Base-by-base conservation (phyloP, 1,140 invertebrate species). In the Himalopsyche phryganea region DNA sequence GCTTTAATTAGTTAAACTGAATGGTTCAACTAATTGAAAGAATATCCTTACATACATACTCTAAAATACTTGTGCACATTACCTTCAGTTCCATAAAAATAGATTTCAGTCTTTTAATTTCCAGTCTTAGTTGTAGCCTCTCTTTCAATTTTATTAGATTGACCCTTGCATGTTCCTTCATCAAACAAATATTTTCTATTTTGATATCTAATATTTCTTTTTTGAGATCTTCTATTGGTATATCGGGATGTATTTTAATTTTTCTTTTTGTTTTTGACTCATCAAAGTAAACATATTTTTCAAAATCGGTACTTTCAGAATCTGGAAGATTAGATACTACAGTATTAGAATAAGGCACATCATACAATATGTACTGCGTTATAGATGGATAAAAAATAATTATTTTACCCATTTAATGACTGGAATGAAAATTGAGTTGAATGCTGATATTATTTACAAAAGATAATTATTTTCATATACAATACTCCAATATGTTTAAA, bases 231-330 rank as follows among this genome's bases (percentile, higher is more conserved):
- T 53, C 50, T 6, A 54, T 42, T 1, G 46, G 45, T 17, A 62
- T 32, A 33, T 58, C n/a, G 2, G 38, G 19, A 45, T 32, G 11
- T 4, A 62, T 9, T 46, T 62, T 62, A 1, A 62, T 19, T 47
- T 62, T 62, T 38, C 55, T 17, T 54, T 62, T 62, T 6, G 55
- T 58, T 50, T 58, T 62, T 15, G 38, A 50, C 20, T 62, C 60
- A 19, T 62, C 60, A 40, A 62, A 62, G 44, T 58, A 62, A 14
- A 44, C 18, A 33, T 62, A 62, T 33, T 58, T 62, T 58, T 62
- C 60, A 55, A 62, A 62, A 50, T 62, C 60, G 11, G 35, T 42
- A 32, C 60, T 62, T 46, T 62, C 60, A 6, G 60, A 54, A 55
- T 41, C 60, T 62, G 17, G 9, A 42, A 57, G 36, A 46, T 18